These are phyloP conservation scores for Heliconius nattereri DNA, from an alignment of 1,140 invertebrate genomes.

Conservation along the genomic window DNA sequence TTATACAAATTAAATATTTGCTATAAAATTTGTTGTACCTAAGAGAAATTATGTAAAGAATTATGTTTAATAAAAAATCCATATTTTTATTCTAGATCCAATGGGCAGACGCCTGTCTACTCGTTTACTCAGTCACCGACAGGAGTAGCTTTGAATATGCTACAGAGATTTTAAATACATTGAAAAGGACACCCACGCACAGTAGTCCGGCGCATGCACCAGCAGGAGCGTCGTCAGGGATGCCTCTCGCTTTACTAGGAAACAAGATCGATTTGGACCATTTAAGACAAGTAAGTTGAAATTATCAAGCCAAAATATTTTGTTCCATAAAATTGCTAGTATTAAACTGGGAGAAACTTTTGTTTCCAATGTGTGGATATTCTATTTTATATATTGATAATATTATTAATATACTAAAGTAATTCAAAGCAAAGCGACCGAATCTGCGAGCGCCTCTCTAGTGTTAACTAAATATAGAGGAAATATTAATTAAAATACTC, in stretches of 20 bases:
- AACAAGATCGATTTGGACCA: slow-evolving; percentile 91
- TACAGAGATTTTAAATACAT: slow-evolving; percentile 82
- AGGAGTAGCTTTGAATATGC: slow-evolving; percentile 86
- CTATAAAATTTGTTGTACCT: too few relatives aligned
- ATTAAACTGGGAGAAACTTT: too few relatives aligned
- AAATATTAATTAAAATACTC: background rate
- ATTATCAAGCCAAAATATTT: too few relatives aligned
- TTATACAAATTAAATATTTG: too few relatives aligned
- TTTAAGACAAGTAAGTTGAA: slow-evolving; percentile 84
- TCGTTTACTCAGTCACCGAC: slow-evolving; percentile 91
- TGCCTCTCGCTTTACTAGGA: slow-evolving; percentile 85
- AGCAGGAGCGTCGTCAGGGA: slow-evolving; percentile 54
- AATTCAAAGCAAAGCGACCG: too few relatives aligned
- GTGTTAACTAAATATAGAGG: too few relatives aligned
- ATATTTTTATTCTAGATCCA: slow-evolving; percentile 80
- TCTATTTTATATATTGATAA: too few relatives aligned
- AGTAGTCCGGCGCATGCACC: slow-evolving; percentile 65
- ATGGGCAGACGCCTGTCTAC: slow-evolving; percentile 89
- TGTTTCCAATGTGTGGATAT: too few relatives aligned
- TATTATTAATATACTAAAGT: too few relatives aligned
- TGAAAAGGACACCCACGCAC: slow-evolving; percentile 78
- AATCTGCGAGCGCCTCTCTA: too few relatives aligned
- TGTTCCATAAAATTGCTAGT: too few relatives aligned
- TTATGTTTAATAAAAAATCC: background rate
- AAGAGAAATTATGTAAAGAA: background rate